Percentiles rank a stretch among this genome's conserved stretches.
Conservation (phyloP, 2,888 invertebrate species). For the Amphipyra berbera region DNA sequence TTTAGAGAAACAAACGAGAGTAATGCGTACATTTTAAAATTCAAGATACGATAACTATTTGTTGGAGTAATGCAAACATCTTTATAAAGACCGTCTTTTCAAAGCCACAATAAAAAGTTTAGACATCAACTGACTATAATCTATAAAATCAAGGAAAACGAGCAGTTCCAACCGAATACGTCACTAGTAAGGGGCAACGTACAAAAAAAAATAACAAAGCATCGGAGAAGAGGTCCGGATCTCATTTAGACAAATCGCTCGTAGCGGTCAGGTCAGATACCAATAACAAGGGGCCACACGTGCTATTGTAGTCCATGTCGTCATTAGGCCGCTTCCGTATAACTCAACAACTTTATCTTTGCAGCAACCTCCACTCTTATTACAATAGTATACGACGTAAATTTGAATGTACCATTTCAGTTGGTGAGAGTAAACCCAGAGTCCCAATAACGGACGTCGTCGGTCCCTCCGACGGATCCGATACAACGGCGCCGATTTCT, state of each 20-base stretch:
- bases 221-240: slow-evolving; percentile 82
- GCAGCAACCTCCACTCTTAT: slow-evolving; percentile 56
- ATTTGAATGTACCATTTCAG: slow-evolving; percentile 53
- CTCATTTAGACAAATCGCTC: slow-evolving; percentile 90
- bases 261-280: slow-evolving; percentile 89
- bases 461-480: slow-evolving; percentile 67
- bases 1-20: slow-evolving; percentile 29
- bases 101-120: slow-evolving; percentile 29
- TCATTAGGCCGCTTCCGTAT: slow-evolving; percentile 88
- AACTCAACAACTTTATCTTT: slow-evolving; percentile 65
- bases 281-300: slow-evolving; percentile 87
- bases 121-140: slow-evolving; percentile 37
- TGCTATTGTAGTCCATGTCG: slow-evolving; percentile 87
- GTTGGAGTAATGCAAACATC: slow-evolving; percentile 14
- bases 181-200: slow-evolving; percentile 61
- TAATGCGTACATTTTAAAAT: slow-evolving; percentile 14
- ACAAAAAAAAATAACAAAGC: slow-evolving; percentile 82
- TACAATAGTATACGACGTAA: slow-evolving; percentile 66
- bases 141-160: slow-evolving; percentile 47
- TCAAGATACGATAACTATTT: slow-evolving; percentile 28
- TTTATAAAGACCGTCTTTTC: slow-evolving; percentile 18
- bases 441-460: slow-evolving; percentile 78
- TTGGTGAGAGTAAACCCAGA: slow-evolving; percentile 67
- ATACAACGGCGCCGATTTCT: slow-evolving; percentile 78
- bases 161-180: slow-evolving; percentile 59